These are phyloP conservation scores for Hesperia comma DNA, from an alignment of 2,888 invertebrate genomes.

Conservation along the genomic window DNA sequence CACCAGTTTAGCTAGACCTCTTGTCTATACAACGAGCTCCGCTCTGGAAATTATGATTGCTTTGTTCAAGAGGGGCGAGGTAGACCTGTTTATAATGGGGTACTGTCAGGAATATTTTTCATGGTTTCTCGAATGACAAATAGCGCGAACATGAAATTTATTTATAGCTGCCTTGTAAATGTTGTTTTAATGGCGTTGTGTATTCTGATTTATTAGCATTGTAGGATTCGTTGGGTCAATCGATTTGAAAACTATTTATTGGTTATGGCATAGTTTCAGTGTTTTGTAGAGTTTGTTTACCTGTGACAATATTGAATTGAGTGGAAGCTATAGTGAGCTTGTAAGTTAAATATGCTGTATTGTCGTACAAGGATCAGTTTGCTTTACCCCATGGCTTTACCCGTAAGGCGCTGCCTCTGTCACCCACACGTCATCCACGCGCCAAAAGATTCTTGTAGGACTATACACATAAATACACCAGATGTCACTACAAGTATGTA, in stretches of 20 bases:
- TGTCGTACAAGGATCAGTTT: no score
- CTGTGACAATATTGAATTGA: background rate
- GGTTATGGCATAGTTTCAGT: slow-evolving; percentile 3
- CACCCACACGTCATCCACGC: no score
- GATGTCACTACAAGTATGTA: no score
- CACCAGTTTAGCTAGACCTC: slow-evolving; percentile 51
- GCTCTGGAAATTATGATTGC: slow-evolving; percentile 41
- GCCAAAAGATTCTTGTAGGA: no score
- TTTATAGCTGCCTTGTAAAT: slow-evolving; percentile 60
- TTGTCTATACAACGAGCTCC: slow-evolving; percentile 33
- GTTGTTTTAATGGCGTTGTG: slow-evolving; percentile 57
- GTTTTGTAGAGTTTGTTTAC: background rate
- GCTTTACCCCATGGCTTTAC: no score
- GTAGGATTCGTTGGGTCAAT: slow-evolving; percentile 35
- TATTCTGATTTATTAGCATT: slow-evolving; percentile 52
- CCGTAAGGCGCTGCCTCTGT: no score
- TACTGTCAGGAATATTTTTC: slow-evolving; percentile 54
- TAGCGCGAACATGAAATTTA: slow-evolving; percentile 57
- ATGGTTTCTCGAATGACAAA: slow-evolving; percentile 58
- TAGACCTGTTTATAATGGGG: slow-evolving; percentile 49
- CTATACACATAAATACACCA: no score
- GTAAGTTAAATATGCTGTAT: no score
- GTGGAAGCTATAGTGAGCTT: no score
- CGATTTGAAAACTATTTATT: slow-evolving; percentile 47
- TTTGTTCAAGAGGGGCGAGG: slow-evolving; percentile 46